Base-by-base conservation (phyloP, 2,888 invertebrate genomes). In the Petrolisthes manimaculis region DNA sequence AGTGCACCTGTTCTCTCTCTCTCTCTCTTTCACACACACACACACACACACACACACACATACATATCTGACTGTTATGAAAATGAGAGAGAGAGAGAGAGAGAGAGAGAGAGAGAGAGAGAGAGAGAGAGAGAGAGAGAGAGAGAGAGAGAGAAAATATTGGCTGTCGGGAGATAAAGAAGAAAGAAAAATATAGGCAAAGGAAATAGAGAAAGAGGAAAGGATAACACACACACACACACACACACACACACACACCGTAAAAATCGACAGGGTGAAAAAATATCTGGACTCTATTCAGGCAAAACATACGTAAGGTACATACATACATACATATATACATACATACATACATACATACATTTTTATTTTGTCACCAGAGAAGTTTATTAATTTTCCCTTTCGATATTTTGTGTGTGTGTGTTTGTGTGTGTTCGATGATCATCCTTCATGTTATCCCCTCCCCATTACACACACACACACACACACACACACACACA, bases 121-220 rank as follows among this genome's bases (percentile, higher is more conserved):
- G 75, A 74, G 75, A 74, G 75, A 74, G 75, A 74, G 75, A 74
- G 75, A 74, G 75, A 74, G 75, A 74, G 75, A 74, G 75, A 74
- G 14, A 21, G n/a, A 18, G 21, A 6, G 8, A 6, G 75, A 21
- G 21, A 6, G 21, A 74, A 21, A 6, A 53, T 61, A 14, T 61
- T 61, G 67, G 8, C 14, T 8, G 8, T 61, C 18, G 53, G 3
- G 83, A 51, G 71, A 21, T 21, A 53, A 12, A 37, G 84, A 37
- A 54, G 53, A 8, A n/a, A 61, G 56, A 54, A 0, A 14, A 77
- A 37, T 56, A 9, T 21, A 78, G 18, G n/a, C 12, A 24, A 37
- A 21, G 18, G 37, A 61, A 74, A 67, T 18, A 21, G 51, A 18
- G 51, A 56, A n/a, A 77, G 51, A 77, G 61, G 18, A 75, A 51